phyloP scores from a whole-genome alignment of 2,797 vertebrate genomes.

The Lepidocolaptes lacrymiger region DNA sequence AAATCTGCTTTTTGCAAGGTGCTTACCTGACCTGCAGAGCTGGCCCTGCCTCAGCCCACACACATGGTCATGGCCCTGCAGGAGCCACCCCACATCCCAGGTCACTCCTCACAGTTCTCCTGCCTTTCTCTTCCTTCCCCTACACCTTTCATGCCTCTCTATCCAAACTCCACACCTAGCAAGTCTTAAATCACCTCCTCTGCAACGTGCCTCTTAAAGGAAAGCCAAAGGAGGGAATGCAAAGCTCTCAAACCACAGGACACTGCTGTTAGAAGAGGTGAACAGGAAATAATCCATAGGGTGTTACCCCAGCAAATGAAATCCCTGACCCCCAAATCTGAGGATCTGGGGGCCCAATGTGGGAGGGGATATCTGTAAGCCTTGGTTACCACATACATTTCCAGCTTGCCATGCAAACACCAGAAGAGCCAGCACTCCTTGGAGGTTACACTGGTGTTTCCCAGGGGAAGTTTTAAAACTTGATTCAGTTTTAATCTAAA shows the following conservation, averaged over 20 bases:
- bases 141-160: not conserved
- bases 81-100: not conserved
- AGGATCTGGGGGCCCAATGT: not conserved
- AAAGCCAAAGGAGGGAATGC: not conserved
- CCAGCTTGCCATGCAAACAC: not conserved
- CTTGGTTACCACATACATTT: not conserved
- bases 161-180: not conserved
- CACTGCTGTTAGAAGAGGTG: not conserved
- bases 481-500: not conserved
- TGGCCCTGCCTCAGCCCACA: not conserved
- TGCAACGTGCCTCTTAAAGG: not conserved
- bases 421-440: not conserved
- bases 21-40: not conserved
- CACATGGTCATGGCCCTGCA: not conserved
- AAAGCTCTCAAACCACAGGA: not conserved
- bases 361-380: not conserved
- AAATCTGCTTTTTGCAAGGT: not conserved
- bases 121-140: not conserved
- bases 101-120: no score
- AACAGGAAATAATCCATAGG: not conserved
- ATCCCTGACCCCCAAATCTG: not conserved
- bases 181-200: not conserved
- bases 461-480: not conserved
- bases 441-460: not conserved
- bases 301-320: not conserved